Evolutionary conservation across 2,888 invertebrate genomes (phyloP), one percentile per base, ranked within the genome.

Genomic region (Notodonta ziczac): DNA sequence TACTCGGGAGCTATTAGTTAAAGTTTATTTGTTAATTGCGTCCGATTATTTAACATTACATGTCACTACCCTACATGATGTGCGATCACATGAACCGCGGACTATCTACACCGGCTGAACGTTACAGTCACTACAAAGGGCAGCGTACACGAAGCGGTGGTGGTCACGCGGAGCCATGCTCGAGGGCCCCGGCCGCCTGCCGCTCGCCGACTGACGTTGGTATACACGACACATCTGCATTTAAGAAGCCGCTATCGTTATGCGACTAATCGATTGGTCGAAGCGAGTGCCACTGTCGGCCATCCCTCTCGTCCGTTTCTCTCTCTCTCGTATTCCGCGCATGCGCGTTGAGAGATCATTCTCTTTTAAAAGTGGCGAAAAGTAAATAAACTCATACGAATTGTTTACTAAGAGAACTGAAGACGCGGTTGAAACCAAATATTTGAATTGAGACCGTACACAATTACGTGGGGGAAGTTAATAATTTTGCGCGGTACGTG

Each of bases 221-320:
- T 85, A 85, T 82, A 85, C 89, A 91, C 91, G 90, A 92, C 93
- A 92, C 92, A 93, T 93, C 93, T 93, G 93, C 93, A 93, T 93
- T 93, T 93, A 93, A 93, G 92, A 93, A 93, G 91, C 88, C 91
- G 93, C 91, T 92, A 91, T 93, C 92, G 93, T 93, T 93, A 93
- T 93, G 93, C 93, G 93, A 93, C 93, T 93, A 93, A 93, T 93
- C 93, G 93, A 93, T 93, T 93, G 93, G 93, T 92, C 86, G 90
- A 89, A 93, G 90, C 85, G 91, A 90, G 91, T 84, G 82, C 76
- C 80, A 89, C 89, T 87, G 88, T 86, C 88, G 81, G 75, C 85
- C 76, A 67, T 90, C 92, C 70, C 84, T 69, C 81, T 93, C 84
- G 65, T 64, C 63, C 73, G 76, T 71, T 78, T 81, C 84, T 91